Base-by-base conservation (phyloP, 2,113 vertebrate species). In the Ammodramus savannarum region DNA sequence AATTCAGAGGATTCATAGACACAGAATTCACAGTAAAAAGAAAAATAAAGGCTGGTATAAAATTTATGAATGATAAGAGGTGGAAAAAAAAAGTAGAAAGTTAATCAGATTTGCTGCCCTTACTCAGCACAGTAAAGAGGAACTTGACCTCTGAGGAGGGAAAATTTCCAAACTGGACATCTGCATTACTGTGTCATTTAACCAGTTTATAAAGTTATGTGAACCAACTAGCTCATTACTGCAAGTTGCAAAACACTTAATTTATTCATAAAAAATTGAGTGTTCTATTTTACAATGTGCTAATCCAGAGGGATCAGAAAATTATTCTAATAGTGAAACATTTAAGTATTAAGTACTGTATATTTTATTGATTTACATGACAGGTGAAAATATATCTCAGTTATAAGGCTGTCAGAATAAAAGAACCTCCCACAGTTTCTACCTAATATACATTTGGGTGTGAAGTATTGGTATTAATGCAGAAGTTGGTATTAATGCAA, bases 301-400 rank as follows among this genome's bases (percentile, higher is more conserved):
- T 96, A 96, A 95, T 95, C 83, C 91, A 66, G 95, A 95, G 72
- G 91, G 92, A 96, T 88, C 83, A 62, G 74, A 76, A 96, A 95
- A 91, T 97, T 7, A 85, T 96, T 67, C 88, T 96, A 94, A 96
- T 94, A 95, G 92, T 91, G 93, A 97, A 97, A 95, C 90, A 95
- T 96, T 97, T 93, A 96, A 96, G 72, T 95, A 95, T 97, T 96
- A 96, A 97, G 87, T 96, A 95, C 93, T 44, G 76, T 97, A 87
- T 96, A 90, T 94, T 91, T 97, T 97, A 96, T 97, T 97, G 96
- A 97, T 97, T 90, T 97, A 94, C 67, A 85, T 96, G 97, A 96
- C 93, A 96, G 93, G 94, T 92, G 74, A 96, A 97, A 97, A 96
- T 97, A 97, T 89, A 91, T 80, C 80, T 85, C 74, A 94, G 88